A percentile compares a stretch with the other conserved stretches of the same genome.
Conservation (phyloP, 2,113 vertebrate genomes). For the Perccottus glenii region DNA sequence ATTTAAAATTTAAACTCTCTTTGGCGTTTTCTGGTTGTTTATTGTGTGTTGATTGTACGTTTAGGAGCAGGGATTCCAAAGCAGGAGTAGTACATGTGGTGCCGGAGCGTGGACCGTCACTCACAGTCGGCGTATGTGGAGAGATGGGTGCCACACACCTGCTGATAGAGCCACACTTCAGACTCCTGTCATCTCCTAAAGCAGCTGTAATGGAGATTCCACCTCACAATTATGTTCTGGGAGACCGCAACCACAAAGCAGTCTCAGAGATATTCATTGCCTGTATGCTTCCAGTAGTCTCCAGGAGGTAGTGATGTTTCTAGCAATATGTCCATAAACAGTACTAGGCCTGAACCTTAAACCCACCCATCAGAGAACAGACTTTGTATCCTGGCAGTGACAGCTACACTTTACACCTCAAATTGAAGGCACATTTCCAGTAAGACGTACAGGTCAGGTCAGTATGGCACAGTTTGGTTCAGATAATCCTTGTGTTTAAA, state of each 20-base stretch:
- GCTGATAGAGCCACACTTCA: constrained; percentile 50
- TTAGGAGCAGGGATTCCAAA: constrained; percentile 44
- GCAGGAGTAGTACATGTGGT: constrained; percentile 30
- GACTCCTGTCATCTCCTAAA: constrained; percentile 62
- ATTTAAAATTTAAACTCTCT: constrained; percentile 79
- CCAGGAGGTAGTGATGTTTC: too few relatives aligned
- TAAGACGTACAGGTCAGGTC: too few relatives aligned
- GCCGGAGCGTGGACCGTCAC: constrained; percentile 44
- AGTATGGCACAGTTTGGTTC: too few relatives aligned
- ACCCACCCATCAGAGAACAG: too few relatives aligned
- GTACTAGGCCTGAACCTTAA: too few relatives aligned
- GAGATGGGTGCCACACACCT: constrained; percentile 35
- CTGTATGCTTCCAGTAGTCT: neutral
- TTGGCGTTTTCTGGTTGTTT: constrained; percentile 62
- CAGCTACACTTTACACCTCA: too few relatives aligned
- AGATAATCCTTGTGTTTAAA: too few relatives aligned
- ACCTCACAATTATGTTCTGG: constrained; percentile 41
- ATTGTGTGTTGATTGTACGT: constrained; percentile 74
- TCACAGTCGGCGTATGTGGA: constrained; percentile 47
- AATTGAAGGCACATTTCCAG: too few relatives aligned
- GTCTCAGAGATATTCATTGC: too few relatives aligned
- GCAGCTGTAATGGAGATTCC: constrained; percentile 67
- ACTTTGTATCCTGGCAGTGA: too few relatives aligned
- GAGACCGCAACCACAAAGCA: constrained; percentile 35
- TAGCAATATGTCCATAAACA: too few relatives aligned